These are phyloP conservation scores for Otocyon megalotis DNA, from an alignment of 2,113 vertebrate species.

Conservation along the genomic window DNA sequence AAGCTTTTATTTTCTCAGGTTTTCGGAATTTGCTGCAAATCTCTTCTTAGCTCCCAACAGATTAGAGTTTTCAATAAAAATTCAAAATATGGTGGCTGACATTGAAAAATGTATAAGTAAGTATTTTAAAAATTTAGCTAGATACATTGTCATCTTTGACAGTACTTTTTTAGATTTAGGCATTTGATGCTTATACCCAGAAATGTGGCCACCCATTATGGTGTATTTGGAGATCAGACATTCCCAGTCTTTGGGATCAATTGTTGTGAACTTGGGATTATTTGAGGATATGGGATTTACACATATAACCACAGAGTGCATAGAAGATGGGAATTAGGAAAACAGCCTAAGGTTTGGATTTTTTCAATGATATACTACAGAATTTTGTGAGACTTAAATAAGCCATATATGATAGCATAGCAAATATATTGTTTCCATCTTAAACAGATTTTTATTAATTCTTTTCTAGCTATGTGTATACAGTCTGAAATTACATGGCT, in stretches of 20 bases:
- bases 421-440: background rate
- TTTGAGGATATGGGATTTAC: background rate
- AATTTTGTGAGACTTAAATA: constrained; percentile 39
- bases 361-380: background rate
- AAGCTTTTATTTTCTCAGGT: constrained; percentile 67
- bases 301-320: background rate
- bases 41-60: constrained; percentile 80
- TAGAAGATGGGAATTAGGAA: background rate
- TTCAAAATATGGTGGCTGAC: constrained; percentile 83
- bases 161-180: background rate
- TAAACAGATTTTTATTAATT: background rate
- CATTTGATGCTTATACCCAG: background rate
- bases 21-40: constrained; percentile 68
- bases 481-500: background rate
- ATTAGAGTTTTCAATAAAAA: constrained; percentile 81
- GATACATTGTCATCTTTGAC: background rate
- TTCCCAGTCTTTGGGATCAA: background rate
- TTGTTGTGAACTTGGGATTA: constrained; percentile 13
- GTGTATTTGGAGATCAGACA: background rate
- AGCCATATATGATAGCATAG: background rate
- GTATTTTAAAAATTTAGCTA: constrained; percentile 59
- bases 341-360: background rate
- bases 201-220: background rate
- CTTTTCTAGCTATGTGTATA: background rate
- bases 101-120: constrained; percentile 85